A percentile compares a stretch with the other conserved stretches of the same genome.
phyloP scores from a whole-genome alignment of 92 coral and sea anemone genomes.

The Palythoa heliodiscus region DNA sequence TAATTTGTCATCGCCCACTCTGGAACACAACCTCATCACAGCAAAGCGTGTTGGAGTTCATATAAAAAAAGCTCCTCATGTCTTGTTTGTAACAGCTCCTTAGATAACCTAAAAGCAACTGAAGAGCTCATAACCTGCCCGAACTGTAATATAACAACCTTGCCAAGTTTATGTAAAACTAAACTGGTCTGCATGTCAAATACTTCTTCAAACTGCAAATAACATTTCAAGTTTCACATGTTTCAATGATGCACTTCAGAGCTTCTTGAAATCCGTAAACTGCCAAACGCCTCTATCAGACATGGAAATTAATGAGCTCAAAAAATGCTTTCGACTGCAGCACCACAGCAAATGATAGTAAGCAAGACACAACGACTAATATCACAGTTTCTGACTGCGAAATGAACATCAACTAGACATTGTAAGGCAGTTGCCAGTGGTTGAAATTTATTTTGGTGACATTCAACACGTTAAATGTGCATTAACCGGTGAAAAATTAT shows the following conservation, averaged over 20 bases:
- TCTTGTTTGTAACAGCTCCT: too few species aligned
- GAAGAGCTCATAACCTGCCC: constrained; percentile 19
- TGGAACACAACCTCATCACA: constrained; percentile 32
- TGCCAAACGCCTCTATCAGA: constrained; percentile 34
- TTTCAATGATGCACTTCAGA: constrained; percentile 41
- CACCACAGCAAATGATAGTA: constrained; percentile 23
- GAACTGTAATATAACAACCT: constrained; percentile 7
- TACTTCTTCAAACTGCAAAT: constrained; percentile 24
- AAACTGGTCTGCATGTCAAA: constrained; percentile 16
- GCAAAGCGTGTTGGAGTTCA: not conserved
- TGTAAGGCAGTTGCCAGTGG: constrained; percentile 13
- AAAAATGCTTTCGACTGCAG: constrained; percentile 38
- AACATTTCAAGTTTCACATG: constrained; percentile 45
- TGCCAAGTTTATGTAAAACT: constrained; percentile 3
- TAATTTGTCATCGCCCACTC: constrained; percentile 30
- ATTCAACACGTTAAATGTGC: not conserved
- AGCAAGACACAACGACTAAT: constrained; percentile 40
- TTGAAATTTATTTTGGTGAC: constrained; percentile 4
- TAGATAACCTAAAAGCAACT: constrained; percentile 14
- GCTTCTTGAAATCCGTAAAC: constrained; percentile 35
- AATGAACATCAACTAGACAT: constrained; percentile 14
- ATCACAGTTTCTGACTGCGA: constrained; percentile 48
- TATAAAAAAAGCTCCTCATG: constrained; percentile 7
- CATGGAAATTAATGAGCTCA: constrained; percentile 39
- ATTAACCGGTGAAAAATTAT: constrained; percentile 4